Evolutionary conservation across 1,140 invertebrate genomes (phyloP).

Genomic region (Psix sp.): DNA sequence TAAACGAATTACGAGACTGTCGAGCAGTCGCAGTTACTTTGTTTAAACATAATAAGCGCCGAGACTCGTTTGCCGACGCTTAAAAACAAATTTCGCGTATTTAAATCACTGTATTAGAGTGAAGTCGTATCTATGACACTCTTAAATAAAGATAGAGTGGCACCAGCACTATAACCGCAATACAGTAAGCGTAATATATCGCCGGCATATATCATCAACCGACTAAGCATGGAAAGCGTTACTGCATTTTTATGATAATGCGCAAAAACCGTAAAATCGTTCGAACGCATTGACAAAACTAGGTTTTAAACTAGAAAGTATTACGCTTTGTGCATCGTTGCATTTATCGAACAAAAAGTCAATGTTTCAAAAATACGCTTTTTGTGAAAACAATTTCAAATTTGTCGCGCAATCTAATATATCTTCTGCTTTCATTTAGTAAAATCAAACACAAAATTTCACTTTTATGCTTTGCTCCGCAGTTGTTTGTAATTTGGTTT

Average conservation of each 20-base stretch:
- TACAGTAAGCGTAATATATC: constrained; percentile 43
- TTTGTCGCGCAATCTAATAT: too few relatives aligned
- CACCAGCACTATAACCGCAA: constrained; percentile 27
- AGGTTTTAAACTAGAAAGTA: background rate
- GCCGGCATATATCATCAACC: constrained; percentile 36
- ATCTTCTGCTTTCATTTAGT: too few relatives aligned
- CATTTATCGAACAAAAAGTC: too few relatives aligned
- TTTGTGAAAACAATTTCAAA: too few relatives aligned
- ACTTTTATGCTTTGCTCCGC: too few relatives aligned
- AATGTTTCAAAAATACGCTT: too few relatives aligned
- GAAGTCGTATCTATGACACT: constrained; percentile 27
- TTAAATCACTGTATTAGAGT: constrained; percentile 21
- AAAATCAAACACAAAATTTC: too few relatives aligned
- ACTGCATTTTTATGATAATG: constrained; percentile 44
- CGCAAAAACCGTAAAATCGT: constrained; percentile 19
- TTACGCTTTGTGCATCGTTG: too few relatives aligned
- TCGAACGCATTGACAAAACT: constrained; percentile 16
- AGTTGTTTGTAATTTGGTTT: too few relatives aligned
- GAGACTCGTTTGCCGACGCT: constrained; percentile 3
- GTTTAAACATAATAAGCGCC: too few relatives aligned
- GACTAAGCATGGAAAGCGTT: constrained; percentile 32
- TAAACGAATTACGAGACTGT: too few relatives aligned
- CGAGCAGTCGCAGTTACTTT: too few relatives aligned
- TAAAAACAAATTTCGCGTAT: constrained; percentile 25
- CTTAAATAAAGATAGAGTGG: constrained; percentile 38